phyloP scores from a whole-genome alignment of 2,888 invertebrate species.

The Lordiphosa andalusiaca region DNA sequence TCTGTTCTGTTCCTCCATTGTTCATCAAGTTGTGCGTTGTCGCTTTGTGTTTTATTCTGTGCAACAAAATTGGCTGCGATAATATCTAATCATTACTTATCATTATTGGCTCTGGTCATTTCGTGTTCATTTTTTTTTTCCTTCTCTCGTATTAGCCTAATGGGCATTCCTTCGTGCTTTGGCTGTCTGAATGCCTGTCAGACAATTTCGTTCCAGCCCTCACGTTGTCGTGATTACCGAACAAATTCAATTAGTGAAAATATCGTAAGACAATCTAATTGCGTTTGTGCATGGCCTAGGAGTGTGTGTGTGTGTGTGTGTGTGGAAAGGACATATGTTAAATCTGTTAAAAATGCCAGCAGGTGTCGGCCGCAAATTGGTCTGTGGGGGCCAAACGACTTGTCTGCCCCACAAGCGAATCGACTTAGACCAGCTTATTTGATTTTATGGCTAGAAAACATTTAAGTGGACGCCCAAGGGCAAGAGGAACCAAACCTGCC shows the following conservation, averaged over 20 bases:
- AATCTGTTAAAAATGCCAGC: constrained; percentile 37
- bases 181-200: constrained; percentile 11
- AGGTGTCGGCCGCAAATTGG: constrained; percentile 63
- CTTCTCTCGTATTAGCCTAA: constrained; percentile 46
- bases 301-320: constrained; percentile 15
- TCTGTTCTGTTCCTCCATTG: constrained; percentile 25
- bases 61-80: constrained; percentile 57
- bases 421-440: constrained; percentile 60
- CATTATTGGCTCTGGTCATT: constrained; percentile 67
- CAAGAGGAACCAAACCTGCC: no score
- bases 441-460: constrained; percentile 42
- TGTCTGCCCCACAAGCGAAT: constrained; percentile 20
- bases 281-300: constrained; percentile 23
- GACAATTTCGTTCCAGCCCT: constrained; percentile 15
- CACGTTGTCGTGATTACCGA: constrained; percentile 58
- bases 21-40: constrained; percentile 25
- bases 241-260: constrained; percentile 69
- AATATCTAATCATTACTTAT: constrained; percentile 73
- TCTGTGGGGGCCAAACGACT: constrained; percentile 29
- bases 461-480: constrained; percentile 19
- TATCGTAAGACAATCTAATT: constrained; percentile 62
- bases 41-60: constrained; percentile 35
- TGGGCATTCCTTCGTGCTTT: constrained; percentile 37
- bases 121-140: constrained; percentile 14
- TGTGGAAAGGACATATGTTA: constrained; percentile 33